Percentiles rank a stretch among this genome's conserved stretches.
Conservation (phyloP, 2,797 vertebrate genomes). For the Enteromius trimaculatus region DNA sequence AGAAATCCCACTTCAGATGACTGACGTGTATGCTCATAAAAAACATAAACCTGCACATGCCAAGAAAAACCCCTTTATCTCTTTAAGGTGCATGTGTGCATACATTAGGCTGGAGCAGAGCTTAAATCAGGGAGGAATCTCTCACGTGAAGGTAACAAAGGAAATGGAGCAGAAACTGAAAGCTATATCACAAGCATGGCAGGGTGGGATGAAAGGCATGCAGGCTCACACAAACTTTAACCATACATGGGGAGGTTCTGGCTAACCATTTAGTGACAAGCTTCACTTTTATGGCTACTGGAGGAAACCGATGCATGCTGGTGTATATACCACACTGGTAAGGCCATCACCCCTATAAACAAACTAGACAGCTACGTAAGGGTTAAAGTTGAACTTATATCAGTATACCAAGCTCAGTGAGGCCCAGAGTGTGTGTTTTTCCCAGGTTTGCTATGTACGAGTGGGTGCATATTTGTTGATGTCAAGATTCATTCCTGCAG, state of each 20-base stretch:
- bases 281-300: constrained; percentile 11
- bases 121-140: constrained; percentile 34
- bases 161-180: constrained; percentile 71
- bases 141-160: constrained; percentile 58
- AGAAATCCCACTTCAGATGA: constrained; percentile 37
- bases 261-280: constrained; percentile 20
- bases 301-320: neutral
- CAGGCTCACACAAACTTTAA: constrained; percentile 43
- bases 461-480: constrained; percentile 33
- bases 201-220: constrained; percentile 24
- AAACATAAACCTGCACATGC: constrained; percentile 41
- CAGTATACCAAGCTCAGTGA: neutral
- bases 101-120: neutral
- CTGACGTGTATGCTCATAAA: constrained; percentile 46
- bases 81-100: constrained; percentile 19
- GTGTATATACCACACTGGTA: constrained; percentile 1
- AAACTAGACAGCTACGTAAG: neutral
- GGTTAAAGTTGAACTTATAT: constrained; percentile 7
- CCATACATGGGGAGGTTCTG: constrained; percentile 31
- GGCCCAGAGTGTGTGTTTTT: constrained; percentile 28
- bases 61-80: constrained; percentile 40
- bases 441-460: constrained; percentile 28
- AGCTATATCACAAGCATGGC: constrained; percentile 66
- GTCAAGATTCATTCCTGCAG: constrained; percentile 61
- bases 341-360: neutral